A percentile compares a stretch with the other conserved stretches of the same genome.
phyloP scores from a whole-genome alignment of 2,888 invertebrate genomes.

The Balanococcus diminutus region DNA sequence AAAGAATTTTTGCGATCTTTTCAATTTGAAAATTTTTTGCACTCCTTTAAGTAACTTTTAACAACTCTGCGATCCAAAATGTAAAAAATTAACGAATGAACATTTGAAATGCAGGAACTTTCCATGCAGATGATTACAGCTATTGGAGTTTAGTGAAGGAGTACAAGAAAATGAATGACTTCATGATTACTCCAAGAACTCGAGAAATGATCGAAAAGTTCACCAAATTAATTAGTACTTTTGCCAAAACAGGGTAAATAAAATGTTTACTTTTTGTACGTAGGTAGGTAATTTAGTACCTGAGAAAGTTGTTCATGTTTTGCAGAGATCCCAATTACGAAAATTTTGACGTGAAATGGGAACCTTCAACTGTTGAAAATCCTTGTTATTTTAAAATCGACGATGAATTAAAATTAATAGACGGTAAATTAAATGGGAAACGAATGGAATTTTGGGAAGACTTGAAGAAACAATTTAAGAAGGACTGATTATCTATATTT shows the following conservation, averaged over 20 bases:
- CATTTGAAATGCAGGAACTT: background rate
- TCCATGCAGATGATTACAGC: background rate
- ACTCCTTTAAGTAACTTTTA: no score
- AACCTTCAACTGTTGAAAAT: background rate
- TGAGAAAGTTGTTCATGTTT: background rate
- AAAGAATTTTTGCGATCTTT: no score
- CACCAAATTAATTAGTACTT: background rate
- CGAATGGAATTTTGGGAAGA: background rate
- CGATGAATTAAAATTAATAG: background rate
- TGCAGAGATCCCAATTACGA: background rate
- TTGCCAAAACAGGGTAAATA: constrained; percentile 3
- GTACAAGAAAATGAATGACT: no score
- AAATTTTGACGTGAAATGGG: background rate
- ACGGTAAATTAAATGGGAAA: background rate
- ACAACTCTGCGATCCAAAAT: no score
- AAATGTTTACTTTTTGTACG: no score
- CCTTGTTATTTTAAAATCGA: background rate
- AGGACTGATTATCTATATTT: no score
- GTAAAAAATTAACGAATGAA: background rate
- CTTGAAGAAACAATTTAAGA: background rate
- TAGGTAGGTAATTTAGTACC: no score
- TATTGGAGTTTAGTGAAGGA: background rate
- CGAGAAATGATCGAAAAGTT: background rate
- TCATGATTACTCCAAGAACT: background rate
- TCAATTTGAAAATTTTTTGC: no score